Conservation (phyloP, 1,140 invertebrate species). For the Achroia grisella region DNA sequence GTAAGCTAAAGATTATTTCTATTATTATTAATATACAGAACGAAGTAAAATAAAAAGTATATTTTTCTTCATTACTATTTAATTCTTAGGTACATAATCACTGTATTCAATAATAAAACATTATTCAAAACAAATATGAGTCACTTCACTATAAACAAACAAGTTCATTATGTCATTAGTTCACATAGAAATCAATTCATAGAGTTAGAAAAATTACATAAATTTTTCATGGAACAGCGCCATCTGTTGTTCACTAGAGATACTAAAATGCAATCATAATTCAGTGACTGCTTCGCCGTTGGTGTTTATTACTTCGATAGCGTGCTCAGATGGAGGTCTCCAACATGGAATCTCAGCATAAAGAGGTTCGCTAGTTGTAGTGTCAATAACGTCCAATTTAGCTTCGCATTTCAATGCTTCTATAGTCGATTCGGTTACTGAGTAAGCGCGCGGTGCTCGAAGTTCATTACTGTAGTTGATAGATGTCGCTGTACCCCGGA, state of each 20-base stretch:
- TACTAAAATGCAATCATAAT: constrained; percentile 46
- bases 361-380: constrained; percentile 55
- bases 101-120: no score
- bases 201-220: neutral
- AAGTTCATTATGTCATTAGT: no score
- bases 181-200: no score
- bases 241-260: constrained; percentile 18
- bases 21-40: no score
- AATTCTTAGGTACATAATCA: no score
- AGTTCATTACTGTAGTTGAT: constrained; percentile 35
- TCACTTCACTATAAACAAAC: neutral
- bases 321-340: constrained; percentile 57
- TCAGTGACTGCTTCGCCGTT: constrained; percentile 69
- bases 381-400: constrained; percentile 50
- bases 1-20: no score
- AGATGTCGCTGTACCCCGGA: constrained; percentile 49
- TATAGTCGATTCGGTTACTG: constrained; percentile 48
- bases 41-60: no score
- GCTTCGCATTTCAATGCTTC: constrained; percentile 62
- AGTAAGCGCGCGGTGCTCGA: constrained; percentile 27
- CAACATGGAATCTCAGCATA: constrained; percentile 70
- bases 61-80: no score
- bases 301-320: constrained; percentile 52
- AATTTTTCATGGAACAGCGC: constrained; percentile 12
- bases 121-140: no score